Evolutionary conservation across 2,113 vertebrate genomes (phyloP).

Genomic region (Oenanthe oenanthe): DNA sequence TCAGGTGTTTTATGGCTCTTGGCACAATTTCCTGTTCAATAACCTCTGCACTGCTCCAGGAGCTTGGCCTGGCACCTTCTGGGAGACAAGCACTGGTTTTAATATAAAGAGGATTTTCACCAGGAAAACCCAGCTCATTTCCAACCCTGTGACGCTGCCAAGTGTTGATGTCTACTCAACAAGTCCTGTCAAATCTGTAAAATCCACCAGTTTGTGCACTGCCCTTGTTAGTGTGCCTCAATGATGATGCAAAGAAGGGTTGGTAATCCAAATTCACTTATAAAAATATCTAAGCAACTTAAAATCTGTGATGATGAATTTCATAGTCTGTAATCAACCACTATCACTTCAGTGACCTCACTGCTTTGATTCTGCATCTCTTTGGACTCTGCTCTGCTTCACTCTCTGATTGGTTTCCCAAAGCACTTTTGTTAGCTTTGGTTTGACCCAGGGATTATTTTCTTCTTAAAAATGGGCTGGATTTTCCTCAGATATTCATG

Average conservation of each 20-base stretch:
- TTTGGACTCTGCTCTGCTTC: background rate
- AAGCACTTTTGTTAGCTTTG: background rate
- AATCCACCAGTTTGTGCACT: background rate
- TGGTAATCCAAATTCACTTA: background rate
- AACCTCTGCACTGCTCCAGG: too few species aligned
- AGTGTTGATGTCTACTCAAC: background rate
- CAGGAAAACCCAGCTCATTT: background rate
- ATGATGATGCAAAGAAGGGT: background rate
- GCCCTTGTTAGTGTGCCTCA: background rate
- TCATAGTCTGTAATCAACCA: background rate
- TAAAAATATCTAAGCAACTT: background rate
- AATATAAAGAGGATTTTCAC: background rate
- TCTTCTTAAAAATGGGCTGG: background rate
- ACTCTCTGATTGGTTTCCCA: background rate
- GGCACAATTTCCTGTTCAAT: background rate
- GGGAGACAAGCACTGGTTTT: background rate
- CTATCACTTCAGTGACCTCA: background rate
- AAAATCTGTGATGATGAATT: background rate
- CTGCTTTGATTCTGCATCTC: background rate
- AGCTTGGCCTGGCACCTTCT: background rate
- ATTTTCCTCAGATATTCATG: background rate
- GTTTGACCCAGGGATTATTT: background rate
- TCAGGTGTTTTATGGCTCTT: fast-evolving
- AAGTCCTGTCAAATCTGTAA: background rate
- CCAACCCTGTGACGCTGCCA: background rate